Base-by-base conservation (phyloP, 2,113 vertebrate species). In the Hyperopisus bebe region DNA sequence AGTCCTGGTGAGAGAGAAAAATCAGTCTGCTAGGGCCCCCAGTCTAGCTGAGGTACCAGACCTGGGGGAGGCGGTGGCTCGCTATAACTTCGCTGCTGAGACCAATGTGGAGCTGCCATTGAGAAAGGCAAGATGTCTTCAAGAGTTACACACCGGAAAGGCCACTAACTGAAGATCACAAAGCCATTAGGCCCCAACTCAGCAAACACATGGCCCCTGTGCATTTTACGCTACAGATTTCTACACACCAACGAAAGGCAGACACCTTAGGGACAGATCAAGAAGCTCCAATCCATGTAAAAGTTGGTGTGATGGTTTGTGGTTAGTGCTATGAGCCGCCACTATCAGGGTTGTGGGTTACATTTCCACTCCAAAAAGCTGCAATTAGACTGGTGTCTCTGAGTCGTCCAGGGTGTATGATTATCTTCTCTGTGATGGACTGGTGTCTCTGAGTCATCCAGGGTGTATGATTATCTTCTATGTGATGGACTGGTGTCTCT, bases 101-200 rank as follows among this genome's bases (percentile, higher is more conserved):
- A 97, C 97, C 88, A 97, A 96, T 0, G 97, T 98, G 93, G 97
- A 98, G 92, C 94, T 98, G 19, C 97, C 97, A 0, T 95, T 98
- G 87, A 95, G 94, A 93, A 98, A 98, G 97, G 97, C 96, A 96
- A 92, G 35, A 17, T 1, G 89, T 24, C 21, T 21, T 58, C 31
- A 39, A 3, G 70, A 7, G 70, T 17, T 3, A 9, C 31, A 24
- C 70, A 39, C 27, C 31, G 15, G 31, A 77, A 5, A 6, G 70
- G 27, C 15, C 27, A 24, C 15, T 77, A 31, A 15, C 31, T 35
- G 11, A 24, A 77, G 31, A 39, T 39, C 70, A 39, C 70, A 77
- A 31, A 35, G 31, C 21, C 6, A 58, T n/a, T 58, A 58, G 2
- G n/a, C 55, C 24, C 55, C 24, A 0, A 58, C 6, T 5, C 4